A percentile compares a stretch with the other conserved stretches of the same genome.
Conservation (phyloP, 2,888 invertebrate genomes). For the Selenia dentaria region DNA sequence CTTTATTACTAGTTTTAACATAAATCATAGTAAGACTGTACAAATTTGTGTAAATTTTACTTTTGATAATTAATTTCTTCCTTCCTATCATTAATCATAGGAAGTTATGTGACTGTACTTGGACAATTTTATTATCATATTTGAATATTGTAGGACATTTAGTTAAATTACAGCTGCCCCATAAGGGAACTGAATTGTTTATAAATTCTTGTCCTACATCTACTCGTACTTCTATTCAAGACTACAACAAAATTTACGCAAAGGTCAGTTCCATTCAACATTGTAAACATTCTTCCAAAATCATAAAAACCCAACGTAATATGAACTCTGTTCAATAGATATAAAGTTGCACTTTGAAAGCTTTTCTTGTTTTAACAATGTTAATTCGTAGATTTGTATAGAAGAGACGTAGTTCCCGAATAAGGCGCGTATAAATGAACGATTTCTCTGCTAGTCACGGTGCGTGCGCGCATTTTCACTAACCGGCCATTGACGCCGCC, state of each 20-base stretch:
- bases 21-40: too few relatives aligned
- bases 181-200: not conserved
- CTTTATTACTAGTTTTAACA: too few relatives aligned
- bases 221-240: conserved; percentile 13
- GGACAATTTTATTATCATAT: too few relatives aligned
- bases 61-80: too few relatives aligned
- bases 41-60: too few relatives aligned
- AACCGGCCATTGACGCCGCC: conserved; percentile 4
- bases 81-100: too few relatives aligned
- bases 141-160: not conserved
- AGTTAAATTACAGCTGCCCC: not conserved
- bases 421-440: conserved; percentile 51
- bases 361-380: conserved; percentile 25
- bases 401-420: conserved; percentile 41
- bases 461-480: conserved; percentile 58
- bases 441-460: conserved; percentile 73
- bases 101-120: too few relatives aligned
- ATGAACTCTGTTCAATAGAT: not conserved
- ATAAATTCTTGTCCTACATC: conserved; percentile 3
- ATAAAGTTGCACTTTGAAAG: not conserved
- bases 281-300: conserved; percentile 3
- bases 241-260: conserved; percentile 6
- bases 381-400: conserved; percentile 70
- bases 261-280: too few relatives aligned
- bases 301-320: not conserved